Base-by-base conservation (phyloP, 2,113 vertebrate species). In the Steatornis caripensis region DNA sequence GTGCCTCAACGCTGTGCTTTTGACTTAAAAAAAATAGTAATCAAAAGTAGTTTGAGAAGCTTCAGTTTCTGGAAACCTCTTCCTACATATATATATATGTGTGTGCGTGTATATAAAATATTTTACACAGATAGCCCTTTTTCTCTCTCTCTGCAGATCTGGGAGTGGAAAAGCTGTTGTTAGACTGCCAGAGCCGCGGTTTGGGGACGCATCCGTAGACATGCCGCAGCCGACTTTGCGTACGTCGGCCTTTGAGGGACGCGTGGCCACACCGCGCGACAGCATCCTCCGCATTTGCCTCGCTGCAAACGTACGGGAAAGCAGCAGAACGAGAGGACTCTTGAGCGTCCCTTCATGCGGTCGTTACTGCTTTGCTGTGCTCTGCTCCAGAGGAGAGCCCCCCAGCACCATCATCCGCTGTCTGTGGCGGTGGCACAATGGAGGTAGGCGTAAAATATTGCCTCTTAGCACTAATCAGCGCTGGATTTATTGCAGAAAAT, bases 261-360 rank as follows among this genome's bases (percentile, higher is more conserved):
- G 1, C 39, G 0, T 1, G 36, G 55, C 51, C 30, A 0, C 3
- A 0, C 32, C 9, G 30, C 1, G 3, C 5, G 66, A 6, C 55
- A 51, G 15, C 4, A 2, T 3, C 8, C 46, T 80, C 64, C 2
- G 0, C 2, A 0, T 66, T 9, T 57, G 51, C 30, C 71, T 72
- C 37, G 5, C 43, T 10, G 5, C 9, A 45, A 11, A 49, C 0
- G 3, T 3, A 1, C 1, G 30, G 53, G 22, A 62, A 53, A 71
- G 32, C 16, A 82, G 36, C 54, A 65, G 39, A 45, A 23, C 1
- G 3, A 37, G 62, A 61, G 37, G 53, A 10, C 13, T 81, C 30
- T 22, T 60, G 32, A 32, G 51, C 10, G 4, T 15, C 57, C 32
- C 26, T 53, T 45, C 19, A 4, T 0, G 0, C 20, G 24, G n/a